Conservation (phyloP, 2,888 invertebrate species). For the Acleris holmiana region DNA sequence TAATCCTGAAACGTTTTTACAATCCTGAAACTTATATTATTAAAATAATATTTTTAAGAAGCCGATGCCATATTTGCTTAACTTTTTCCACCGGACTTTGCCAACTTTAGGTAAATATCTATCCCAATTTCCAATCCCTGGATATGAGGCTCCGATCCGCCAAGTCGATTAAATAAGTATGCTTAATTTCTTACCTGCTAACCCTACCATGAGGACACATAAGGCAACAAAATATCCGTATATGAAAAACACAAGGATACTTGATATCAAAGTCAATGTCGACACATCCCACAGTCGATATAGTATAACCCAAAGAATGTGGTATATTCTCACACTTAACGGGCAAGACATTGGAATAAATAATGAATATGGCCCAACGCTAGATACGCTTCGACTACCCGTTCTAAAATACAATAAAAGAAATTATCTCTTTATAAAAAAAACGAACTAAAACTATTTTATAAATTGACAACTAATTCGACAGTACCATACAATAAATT, state of each 20-base stretch:
- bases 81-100: too few species aligned
- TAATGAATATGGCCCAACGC: neutral
- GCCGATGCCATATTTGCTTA: too few species aligned
- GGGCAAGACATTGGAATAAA: constrained; percentile 25
- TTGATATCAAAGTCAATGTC: constrained; percentile 88
- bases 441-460: neutral
- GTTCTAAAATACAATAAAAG: neutral
- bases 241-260: constrained; percentile 92
- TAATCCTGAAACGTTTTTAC: too few species aligned
- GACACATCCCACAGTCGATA: constrained; percentile 92
- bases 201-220: constrained; percentile 87
- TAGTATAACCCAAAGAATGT: constrained; percentile 80
- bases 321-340: constrained; percentile 58
- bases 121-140: too few species aligned
- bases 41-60: too few species aligned
- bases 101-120: too few species aligned
- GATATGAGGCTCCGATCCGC: neutral
- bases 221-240: constrained; percentile 91
- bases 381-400: neutral
- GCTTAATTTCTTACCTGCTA: constrained; percentile 85
- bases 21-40: too few species aligned
- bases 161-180: constrained; percentile 3
- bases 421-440: neutral
- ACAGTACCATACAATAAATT: too few species aligned
- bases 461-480: too few species aligned